Conservation (phyloP, 2,888 invertebrate species). For the Buathra laborator region DNA sequence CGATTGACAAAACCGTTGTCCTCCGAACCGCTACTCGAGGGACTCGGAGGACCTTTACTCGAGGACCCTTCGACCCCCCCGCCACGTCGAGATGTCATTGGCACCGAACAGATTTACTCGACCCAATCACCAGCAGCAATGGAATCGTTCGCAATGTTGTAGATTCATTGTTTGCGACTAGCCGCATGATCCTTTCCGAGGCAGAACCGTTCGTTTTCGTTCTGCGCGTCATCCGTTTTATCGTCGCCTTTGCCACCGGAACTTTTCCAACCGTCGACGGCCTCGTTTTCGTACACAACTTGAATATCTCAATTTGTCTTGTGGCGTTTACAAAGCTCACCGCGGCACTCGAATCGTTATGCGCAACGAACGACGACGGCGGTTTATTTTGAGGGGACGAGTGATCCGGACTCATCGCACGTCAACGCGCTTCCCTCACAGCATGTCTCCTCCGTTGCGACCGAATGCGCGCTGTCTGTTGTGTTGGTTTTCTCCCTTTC, state of each 20-base stretch:
- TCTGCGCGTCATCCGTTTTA: not conserved
- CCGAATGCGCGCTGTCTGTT: not conserved
- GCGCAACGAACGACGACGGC: constrained; percentile 27
- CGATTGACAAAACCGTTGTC: constrained; percentile 82
- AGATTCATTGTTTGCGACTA: constrained; percentile 15
- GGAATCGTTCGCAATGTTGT: constrained; percentile 8
- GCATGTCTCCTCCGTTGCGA: constrained; percentile 47
- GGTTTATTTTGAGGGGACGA: constrained; percentile 56
- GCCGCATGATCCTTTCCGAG: constrained; percentile 29
- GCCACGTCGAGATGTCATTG: constrained; percentile 84
- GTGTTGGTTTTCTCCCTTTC: not conserved
- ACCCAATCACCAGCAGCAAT: constrained; percentile 48
- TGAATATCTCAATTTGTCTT: constrained; percentile 6
- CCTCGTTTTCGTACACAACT: constrained; percentile 7
- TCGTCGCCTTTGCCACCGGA: not conserved
- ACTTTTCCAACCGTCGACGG: not conserved
- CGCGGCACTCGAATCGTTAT: constrained; percentile 1
- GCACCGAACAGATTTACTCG: constrained; percentile 64
- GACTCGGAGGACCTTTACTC: constrained; percentile 80
- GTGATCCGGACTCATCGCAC: constrained; percentile 64
- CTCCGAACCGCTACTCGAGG: constrained; percentile 83
- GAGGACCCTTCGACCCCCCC: constrained; percentile 80
- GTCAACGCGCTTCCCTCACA: constrained; percentile 45
- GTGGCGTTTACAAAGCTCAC: constrained; percentile 1
- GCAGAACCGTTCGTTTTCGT: not conserved